Percentiles rank a stretch among this genome's conserved stretches.
These are phyloP conservation scores for Cromileptes altivelis DNA, from an alignment of 2,113 vertebrate species.

Conservation along the genomic window DNA sequence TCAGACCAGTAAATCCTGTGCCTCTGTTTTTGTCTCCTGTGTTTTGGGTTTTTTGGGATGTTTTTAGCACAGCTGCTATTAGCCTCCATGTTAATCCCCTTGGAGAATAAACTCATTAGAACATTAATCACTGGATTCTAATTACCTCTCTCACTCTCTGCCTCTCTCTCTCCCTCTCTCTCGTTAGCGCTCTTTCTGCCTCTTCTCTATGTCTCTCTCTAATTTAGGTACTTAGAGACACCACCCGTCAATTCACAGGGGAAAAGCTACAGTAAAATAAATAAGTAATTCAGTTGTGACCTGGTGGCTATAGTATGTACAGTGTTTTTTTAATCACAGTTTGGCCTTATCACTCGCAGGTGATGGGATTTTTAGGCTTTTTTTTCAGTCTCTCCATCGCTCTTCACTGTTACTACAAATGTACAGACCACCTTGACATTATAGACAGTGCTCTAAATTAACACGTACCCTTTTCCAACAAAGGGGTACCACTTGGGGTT, in stretches of 20 bases:
- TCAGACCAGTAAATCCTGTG: conserved; percentile 69
- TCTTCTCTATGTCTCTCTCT: conserved; percentile 30
- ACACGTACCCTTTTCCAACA: not conserved
- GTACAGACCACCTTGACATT: no score
- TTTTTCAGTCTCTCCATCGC: not conserved
- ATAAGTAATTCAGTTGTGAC: conserved; percentile 36
- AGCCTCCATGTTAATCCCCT: conserved; percentile 79
- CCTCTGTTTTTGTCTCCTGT: conserved; percentile 74
- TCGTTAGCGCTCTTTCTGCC: conserved; percentile 37
- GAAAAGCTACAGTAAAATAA: conserved; percentile 56
- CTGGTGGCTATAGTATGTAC: not conserved
- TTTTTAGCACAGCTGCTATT: conserved; percentile 82
- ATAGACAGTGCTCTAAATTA: not conserved
- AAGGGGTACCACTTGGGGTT: not conserved
- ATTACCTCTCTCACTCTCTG: conserved; percentile 53
- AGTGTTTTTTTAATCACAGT: not conserved
- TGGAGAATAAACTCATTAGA: conserved; percentile 84
- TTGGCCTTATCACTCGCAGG: not conserved
- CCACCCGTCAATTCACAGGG: conserved; percentile 40
- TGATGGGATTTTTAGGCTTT: not conserved
- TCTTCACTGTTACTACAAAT: no score
- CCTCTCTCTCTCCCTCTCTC: conserved; percentile 25
- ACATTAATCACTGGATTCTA: conserved; percentile 83
- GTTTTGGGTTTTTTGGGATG: conserved; percentile 76
- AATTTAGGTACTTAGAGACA: conserved; percentile 65